phyloP scores from a whole-genome alignment of 2,888 invertebrate genomes.

The Aleiodes leptofemur region DNA sequence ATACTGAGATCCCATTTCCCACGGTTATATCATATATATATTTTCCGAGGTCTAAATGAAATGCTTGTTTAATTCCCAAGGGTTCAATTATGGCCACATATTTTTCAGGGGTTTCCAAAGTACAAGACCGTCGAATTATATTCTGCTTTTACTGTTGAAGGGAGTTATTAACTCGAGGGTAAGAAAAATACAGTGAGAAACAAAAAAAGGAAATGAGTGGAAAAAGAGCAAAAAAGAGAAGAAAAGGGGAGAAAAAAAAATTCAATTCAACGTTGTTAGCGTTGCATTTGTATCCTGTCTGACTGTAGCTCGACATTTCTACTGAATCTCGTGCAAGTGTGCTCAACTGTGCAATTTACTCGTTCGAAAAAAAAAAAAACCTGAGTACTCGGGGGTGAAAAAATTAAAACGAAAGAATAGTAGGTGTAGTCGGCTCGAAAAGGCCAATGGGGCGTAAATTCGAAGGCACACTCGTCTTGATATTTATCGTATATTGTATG shows the following conservation, averaged over 20 bases:
- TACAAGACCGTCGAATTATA: neutral
- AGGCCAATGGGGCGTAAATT: too few relatives aligned
- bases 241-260: too few relatives aligned
- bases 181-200: neutral
- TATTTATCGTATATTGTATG: too few relatives aligned
- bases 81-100: constrained; percentile 3
- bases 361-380: constrained; percentile 1
- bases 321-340: neutral
- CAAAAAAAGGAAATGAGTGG: neutral
- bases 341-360: neutral
- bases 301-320: neutral
- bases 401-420: too few relatives aligned
- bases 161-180: neutral
- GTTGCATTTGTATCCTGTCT: constrained; percentile 1
- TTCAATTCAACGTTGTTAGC: too few relatives aligned
- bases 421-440: too few relatives aligned
- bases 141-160: neutral
- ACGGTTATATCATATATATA: neutral
- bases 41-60: neutral
- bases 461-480: too few relatives aligned
- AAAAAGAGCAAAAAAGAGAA: neutral
- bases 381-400: neutral
- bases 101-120: neutral
- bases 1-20: neutral
- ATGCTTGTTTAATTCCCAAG: constrained; percentile 2